phyloP scores from a whole-genome alignment of 2,113 vertebrate species.

The Festucalex cinctus region DNA sequence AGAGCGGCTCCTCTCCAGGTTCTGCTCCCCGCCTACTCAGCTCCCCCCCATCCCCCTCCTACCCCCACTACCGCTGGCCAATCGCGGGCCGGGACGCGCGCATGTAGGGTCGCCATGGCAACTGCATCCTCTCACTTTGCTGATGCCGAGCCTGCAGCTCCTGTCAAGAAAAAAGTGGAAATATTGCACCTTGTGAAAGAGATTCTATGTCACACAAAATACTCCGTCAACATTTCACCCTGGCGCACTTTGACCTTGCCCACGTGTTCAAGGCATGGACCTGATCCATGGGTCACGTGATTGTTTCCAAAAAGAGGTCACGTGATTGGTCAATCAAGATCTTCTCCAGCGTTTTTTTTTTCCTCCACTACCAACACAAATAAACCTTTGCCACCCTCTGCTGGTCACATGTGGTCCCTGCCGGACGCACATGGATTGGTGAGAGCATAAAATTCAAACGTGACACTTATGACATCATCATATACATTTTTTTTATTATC shows the following conservation, averaged over 20 bases:
- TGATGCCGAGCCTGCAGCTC: too few species aligned
- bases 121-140: slow-evolving; percentile 46
- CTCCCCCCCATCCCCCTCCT: slow-evolving; percentile 36
- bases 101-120: slow-evolving; percentile 46
- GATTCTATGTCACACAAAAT: background rate
- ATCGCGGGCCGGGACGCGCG: slow-evolving; percentile 35
- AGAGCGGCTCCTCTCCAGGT: slow-evolving; percentile 41
- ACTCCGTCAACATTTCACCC: background rate
- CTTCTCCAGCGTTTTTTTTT: too few species aligned
- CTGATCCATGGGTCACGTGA: background rate
- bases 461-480: background rate
- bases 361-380: background rate
- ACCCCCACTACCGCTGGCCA: slow-evolving; percentile 26
- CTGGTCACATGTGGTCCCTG: background rate
- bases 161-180: too few species aligned
- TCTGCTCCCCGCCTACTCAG: slow-evolving; percentile 35
- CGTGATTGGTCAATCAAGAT: background rate
- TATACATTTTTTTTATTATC: background rate
- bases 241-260: background rate
- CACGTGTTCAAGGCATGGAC: background rate
- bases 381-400: background rate
- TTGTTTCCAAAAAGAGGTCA: background rate
- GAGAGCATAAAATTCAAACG: background rate
- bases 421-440: background rate
- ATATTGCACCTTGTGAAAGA: background rate